Conservation (phyloP, 2,113 vertebrate genomes). For the Columbina picui region DNA sequence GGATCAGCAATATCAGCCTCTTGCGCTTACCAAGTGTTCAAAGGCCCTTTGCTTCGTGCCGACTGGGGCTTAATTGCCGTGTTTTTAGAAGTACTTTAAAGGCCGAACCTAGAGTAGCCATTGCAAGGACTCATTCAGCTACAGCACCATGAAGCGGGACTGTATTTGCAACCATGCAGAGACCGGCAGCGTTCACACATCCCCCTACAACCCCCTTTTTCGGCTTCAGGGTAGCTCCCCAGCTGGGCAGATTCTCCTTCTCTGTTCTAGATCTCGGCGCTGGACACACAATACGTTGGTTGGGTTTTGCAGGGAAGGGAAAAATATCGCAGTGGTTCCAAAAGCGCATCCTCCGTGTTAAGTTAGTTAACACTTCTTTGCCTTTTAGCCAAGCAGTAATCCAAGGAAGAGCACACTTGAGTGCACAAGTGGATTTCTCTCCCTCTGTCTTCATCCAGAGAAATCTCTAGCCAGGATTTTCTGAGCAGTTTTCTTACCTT, state of each 20-base stretch:
- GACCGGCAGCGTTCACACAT: neutral
- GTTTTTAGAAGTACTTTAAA: neutral
- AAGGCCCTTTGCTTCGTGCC: neutral
- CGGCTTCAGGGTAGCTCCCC: accelerated
- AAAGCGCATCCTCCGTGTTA: neutral
- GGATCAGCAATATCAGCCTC: neutral
- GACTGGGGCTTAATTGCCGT: neutral
- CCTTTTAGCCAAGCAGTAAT: neutral
- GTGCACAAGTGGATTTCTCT: neutral
- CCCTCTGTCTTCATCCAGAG: neutral
- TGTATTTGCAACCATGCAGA: neutral
- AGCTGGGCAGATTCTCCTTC: neutral
- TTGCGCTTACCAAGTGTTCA: neutral
- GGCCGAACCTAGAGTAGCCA: neutral
- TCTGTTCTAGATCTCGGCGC: neutral
- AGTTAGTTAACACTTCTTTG: neutral
- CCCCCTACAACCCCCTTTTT: neutral
- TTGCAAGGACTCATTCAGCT: neutral
- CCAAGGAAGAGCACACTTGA: neutral
- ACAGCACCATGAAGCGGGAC: neutral
- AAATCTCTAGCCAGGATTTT: neutral
- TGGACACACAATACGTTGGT: neutral
- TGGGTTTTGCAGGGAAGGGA: neutral
- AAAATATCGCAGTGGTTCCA: neutral
- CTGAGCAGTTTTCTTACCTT: neutral